Evolutionary conservation across 2,113 vertebrate species (phyloP).

Genomic region (Gobius niger): DNA sequence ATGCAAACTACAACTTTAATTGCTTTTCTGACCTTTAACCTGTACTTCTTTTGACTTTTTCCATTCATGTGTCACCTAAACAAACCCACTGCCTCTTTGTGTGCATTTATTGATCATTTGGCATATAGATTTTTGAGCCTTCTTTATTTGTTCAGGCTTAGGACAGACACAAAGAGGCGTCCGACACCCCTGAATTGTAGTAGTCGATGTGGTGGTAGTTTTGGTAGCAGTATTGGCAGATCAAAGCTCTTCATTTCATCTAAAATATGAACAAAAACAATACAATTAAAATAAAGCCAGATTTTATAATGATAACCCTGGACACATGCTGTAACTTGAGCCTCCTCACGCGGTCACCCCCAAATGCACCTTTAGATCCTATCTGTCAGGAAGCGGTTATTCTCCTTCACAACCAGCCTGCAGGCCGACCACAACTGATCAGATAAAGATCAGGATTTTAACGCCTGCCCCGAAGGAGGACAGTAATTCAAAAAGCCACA

Average conservation of each 20-base stretch:
- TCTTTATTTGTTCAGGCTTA: background rate
- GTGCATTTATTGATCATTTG: background rate
- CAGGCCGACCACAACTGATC: background rate
- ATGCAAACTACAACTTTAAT: background rate
- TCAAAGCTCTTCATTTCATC: no score
- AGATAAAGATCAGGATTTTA: background rate
- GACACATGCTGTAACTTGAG: background rate
- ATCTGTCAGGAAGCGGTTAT: background rate
- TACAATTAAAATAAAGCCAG: background rate
- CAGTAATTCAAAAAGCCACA: background rate
- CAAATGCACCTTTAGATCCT: background rate
- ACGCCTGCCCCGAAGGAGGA: background rate
- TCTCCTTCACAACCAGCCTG: background rate
- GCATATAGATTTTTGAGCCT: no score
- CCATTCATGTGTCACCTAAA: background rate
- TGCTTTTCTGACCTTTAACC: constrained; percentile 4
- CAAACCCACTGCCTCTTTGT: background rate
- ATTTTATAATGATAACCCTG: background rate
- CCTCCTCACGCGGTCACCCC: background rate
- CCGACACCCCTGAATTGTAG: no score
- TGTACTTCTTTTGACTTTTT: background rate
- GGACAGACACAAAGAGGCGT: background rate
- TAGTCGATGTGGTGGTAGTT: no score
- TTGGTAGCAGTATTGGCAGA: no score
- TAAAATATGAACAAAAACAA: no score